Evolutionary conservation across 1,140 invertebrate genomes (phyloP).

Genomic region (Neuroterus valhalla): DNA sequence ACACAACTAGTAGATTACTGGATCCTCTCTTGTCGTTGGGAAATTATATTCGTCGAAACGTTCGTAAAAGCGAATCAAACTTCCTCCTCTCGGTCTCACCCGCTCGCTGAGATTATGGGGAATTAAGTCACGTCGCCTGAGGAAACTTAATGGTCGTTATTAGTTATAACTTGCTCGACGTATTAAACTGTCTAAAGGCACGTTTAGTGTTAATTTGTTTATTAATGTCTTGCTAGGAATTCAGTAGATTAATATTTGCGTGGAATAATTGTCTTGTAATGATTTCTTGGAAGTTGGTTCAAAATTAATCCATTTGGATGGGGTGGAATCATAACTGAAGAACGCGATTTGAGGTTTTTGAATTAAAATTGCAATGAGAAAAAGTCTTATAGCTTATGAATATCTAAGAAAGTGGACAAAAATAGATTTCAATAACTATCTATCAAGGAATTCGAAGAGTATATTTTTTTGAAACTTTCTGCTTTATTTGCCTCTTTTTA

Average conservation of each 20-base stretch:
- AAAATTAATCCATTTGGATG: too few species aligned
- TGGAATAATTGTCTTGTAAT: background rate
- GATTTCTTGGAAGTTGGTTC: background rate
- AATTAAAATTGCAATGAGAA: too few species aligned
- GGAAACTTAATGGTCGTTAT: slow-evolving; percentile 27
- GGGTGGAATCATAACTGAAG: too few species aligned
- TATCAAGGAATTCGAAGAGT: too few species aligned
- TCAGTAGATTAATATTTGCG: slow-evolving; percentile 3
- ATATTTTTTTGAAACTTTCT: too few species aligned
- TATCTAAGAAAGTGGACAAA: too few species aligned
- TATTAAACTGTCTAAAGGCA: slow-evolving; percentile 48
- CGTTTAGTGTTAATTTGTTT: slow-evolving; percentile 19
- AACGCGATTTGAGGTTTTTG: too few species aligned
- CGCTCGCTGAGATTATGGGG: slow-evolving; percentile 58
- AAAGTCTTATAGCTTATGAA: too few species aligned
- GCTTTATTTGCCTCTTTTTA: too few species aligned
- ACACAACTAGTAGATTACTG: background rate
- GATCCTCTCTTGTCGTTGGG: background rate
- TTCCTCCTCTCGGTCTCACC: background rate
- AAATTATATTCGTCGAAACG: slow-evolving; percentile 13
- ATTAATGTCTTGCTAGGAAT: background rate
- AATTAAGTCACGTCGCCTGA: slow-evolving; percentile 62
- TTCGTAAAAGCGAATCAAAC: slow-evolving; percentile 14
- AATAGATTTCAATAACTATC: too few species aligned
- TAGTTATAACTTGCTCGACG: slow-evolving; percentile 47